Evolutionary conservation across 92 coral and sea anemone species (phyloP), one percentile per base, ranked within the genome.

Genomic region (Epizoanthus ramosus): DNA sequence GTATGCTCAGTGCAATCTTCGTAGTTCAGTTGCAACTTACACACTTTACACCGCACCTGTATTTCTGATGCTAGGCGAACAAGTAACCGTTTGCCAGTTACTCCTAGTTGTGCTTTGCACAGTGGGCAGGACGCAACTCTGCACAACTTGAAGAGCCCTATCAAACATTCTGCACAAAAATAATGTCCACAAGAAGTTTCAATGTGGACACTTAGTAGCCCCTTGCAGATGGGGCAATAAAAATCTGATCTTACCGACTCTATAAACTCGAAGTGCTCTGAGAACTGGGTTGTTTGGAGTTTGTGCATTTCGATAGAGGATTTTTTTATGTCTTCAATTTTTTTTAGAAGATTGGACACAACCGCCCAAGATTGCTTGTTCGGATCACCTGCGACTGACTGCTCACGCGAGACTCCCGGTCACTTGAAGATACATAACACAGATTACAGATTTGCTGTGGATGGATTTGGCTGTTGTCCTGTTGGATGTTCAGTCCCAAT

Each of bases 11-110:
- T 9, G 8, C 58, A 76, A 39, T 76, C 2, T 21, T 60, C 58
- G 50, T 35, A 76, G 81, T 76, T 76, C 13, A 76, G 35, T 76
- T 76, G 81, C 81, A 76, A 58, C 80, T 75, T 75, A 56, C 80
- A 75, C 6, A 52, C 80, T 75, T 75, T 75, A 67, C 53, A 75
- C 67, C 1, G 68, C 68, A 57, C 80, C 31, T 28, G 80, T 52
- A 56, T 57, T 33, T 57, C 68, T 33, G 80, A 75, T 43, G 58
- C 68, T 3, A 75, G 56, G 57, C 68, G 56, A 66, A 75, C 80
- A 75, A 75, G 57, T 25, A 75, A 66, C 57, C 56, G 54, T 31
- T 75, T 75, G 54, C 65, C 61, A 52, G 80, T 75, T n/a, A 35
- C 17, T 23, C 61, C 68, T 5, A 33, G 6, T 10, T 53, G 79